These are phyloP conservation scores for Notechis scutatus DNA, from an alignment of 2,113 vertebrate genomes.

Conservation along the genomic window DNA sequence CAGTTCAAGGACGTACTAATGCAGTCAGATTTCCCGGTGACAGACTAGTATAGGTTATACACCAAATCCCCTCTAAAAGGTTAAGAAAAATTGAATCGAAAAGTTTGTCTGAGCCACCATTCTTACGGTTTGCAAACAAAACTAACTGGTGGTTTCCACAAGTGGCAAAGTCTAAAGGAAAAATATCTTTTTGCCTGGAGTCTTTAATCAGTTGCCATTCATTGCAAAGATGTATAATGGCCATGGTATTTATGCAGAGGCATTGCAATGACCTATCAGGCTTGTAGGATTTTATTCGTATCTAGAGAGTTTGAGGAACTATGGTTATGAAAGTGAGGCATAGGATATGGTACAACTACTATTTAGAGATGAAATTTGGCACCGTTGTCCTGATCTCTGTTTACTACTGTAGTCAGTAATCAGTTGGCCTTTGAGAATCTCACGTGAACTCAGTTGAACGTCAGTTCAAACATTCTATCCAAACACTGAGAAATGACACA, in stretches of 20 bases:
- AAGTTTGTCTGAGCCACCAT: neutral
- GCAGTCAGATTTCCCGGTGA: neutral
- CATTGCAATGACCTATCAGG: neutral
- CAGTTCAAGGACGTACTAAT: neutral
- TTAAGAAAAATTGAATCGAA: neutral
- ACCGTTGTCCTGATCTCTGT: neutral
- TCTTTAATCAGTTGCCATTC: neutral
- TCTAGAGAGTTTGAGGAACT: neutral
- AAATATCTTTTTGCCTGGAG: neutral
- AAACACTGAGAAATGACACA: neutral
- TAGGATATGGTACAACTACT: neutral
- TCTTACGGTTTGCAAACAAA: neutral
- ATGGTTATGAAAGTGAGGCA: neutral
- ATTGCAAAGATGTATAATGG: neutral
- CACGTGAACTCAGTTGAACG: neutral
- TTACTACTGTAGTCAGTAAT: neutral
- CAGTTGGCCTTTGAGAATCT: neutral
- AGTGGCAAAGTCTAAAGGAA: neutral
- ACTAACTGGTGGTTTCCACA: neutral
- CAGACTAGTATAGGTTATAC: neutral
- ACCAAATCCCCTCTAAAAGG: neutral
- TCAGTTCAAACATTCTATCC: no score
- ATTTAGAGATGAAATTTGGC: neutral
- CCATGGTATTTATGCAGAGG: neutral
- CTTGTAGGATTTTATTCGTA: neutral